Conservation (phyloP, 2,113 vertebrate species). For the Gracilinanus agilis region DNA sequence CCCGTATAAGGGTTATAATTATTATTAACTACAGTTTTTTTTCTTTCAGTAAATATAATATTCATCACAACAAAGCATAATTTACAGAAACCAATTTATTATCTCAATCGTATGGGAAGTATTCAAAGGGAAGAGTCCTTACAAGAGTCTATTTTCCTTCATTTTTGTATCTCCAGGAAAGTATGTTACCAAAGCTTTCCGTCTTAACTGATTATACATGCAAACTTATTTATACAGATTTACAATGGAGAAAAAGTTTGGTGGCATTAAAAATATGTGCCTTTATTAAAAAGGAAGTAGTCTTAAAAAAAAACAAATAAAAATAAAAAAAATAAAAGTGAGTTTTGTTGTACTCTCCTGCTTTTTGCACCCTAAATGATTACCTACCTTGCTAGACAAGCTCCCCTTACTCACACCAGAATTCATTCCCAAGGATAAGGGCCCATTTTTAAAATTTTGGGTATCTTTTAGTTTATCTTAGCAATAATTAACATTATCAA, state of each 20-base stretch:
- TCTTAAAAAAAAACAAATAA: background rate
- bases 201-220: background rate
- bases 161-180: background rate
- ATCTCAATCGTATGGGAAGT: background rate
- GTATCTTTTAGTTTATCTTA: too few relatives aligned
- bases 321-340: constrained; percentile 3
- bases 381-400: background rate
- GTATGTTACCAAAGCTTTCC: background rate
- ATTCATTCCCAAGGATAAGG: background rate
- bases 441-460: too few relatives aligned
- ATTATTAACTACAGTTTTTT: background rate
- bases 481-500: too few relatives aligned
- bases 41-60: background rate
- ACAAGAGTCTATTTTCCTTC: background rate
- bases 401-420: background rate
- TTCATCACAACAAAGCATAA: background rate
- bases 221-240: background rate
- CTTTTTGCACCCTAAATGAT: background rate
- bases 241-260: background rate
- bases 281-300: background rate
- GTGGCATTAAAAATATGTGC: background rate
- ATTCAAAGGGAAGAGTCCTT: background rate
- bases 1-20: background rate
- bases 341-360: background rate
- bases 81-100: background rate